Percentiles rank a stretch among this genome's conserved stretches.
Evolutionary conservation across 2,888 invertebrate genomes (phyloP).

Genomic region (Empis livida): DNA sequence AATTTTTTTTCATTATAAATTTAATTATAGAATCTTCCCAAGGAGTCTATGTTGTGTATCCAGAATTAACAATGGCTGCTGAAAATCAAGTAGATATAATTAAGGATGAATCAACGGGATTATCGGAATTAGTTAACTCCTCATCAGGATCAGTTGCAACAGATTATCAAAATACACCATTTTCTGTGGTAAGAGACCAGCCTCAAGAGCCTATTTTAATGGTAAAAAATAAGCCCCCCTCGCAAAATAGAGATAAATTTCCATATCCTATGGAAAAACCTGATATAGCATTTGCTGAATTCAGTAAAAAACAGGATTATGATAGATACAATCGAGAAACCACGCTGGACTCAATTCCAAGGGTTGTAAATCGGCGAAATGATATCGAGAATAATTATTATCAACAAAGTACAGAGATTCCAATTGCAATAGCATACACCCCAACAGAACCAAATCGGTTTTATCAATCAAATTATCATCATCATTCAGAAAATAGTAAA

Average conservation of each 20-base stretch:
- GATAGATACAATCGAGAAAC: constrained; percentile 31
- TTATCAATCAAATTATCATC: constrained; percentile 14
- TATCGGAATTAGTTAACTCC: constrained; percentile 16
- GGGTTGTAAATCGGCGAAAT: constrained; percentile 33
- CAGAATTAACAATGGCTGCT: constrained; percentile 13
- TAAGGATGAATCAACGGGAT: constrained; percentile 12
- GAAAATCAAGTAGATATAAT: constrained; percentile 5
- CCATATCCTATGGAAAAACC: constrained; percentile 52
- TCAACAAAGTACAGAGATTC: constrained; percentile 38
- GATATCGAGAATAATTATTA: constrained; percentile 11
- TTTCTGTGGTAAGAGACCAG: constrained; percentile 33
- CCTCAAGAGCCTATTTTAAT: constrained; percentile 37
- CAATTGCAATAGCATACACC: constrained; percentile 52
- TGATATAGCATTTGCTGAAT: constrained; percentile 34
- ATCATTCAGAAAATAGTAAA: constrained; percentile 17
- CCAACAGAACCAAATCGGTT: constrained; percentile 40
- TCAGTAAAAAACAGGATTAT: constrained; percentile 22
- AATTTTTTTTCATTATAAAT: constrained; percentile 4
- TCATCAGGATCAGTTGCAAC: constrained; percentile 16
- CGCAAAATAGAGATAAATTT: constrained; percentile 41
- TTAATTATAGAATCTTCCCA: constrained; percentile 10
- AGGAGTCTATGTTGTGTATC: constrained; percentile 24
- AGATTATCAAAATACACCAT: constrained; percentile 36
- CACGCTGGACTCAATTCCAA: constrained; percentile 33
- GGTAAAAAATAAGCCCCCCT: constrained; percentile 28